Evolutionary conservation across 2,113 vertebrate species (phyloP).

Genomic region (Pterocles orientalis): DNA sequence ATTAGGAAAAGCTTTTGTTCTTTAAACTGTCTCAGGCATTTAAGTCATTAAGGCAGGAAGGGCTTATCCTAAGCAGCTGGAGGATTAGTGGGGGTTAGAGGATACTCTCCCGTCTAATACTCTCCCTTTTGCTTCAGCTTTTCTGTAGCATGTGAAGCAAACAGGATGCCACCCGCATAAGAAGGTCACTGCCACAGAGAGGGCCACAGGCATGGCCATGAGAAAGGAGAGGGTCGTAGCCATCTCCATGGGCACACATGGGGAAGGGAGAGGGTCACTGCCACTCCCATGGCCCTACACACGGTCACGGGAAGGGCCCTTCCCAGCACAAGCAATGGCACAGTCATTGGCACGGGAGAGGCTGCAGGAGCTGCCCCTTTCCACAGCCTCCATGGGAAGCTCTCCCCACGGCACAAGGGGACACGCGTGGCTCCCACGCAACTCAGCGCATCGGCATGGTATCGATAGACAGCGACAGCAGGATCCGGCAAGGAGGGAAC

Average conservation of each 20-base stretch:
- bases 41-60: constrained; percentile 54
- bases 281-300: not conserved
- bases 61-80: constrained; percentile 43
- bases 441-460: no score
- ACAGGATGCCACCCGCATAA: not conserved
- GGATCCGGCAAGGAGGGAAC: not conserved
- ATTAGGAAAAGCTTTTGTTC: constrained; percentile 36
- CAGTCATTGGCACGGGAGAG: not conserved
- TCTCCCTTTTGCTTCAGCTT: not conserved
- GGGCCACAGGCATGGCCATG: not conserved
- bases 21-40: constrained; percentile 26
- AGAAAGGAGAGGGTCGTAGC: not conserved
- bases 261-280: not conserved
- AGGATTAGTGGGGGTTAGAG: constrained; percentile 33
- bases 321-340: not conserved
- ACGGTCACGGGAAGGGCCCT: not conserved
- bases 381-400: not conserved
- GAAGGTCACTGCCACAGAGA: not conserved
- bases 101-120: not conserved
- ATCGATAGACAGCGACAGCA: fast-evolving
- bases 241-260: not conserved
- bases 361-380: not conserved
- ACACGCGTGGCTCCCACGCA: fast-evolving
- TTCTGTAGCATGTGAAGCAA: not conserved
- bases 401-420: not conserved